These are phyloP conservation scores for Dendrocincla fuliginosa DNA, from an alignment of 2,797 vertebrate species.

Conservation along the genomic window DNA sequence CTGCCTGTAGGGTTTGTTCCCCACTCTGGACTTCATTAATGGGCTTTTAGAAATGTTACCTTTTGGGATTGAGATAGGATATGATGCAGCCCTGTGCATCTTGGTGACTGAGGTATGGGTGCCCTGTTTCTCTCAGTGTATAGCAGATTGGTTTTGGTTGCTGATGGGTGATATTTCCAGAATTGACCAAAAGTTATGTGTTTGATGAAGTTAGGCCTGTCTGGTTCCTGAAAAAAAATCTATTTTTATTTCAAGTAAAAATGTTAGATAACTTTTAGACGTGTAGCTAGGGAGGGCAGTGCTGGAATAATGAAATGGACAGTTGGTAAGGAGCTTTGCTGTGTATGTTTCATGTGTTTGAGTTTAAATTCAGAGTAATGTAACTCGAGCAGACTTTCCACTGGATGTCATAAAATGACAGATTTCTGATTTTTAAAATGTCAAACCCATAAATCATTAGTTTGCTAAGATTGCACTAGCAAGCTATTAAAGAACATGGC, in stretches of 20 bases:
- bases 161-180: not conserved
- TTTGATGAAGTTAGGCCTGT: not conserved
- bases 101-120: not conserved
- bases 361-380: constrained; percentile 55
- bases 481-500: constrained; percentile 79
- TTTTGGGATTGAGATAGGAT: not conserved
- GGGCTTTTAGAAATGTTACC: not conserved
- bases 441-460: constrained; percentile 84
- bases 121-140: not conserved
- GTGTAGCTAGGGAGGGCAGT: not conserved
- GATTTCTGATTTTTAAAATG: constrained; percentile 82
- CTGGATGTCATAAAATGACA: constrained; percentile 78
- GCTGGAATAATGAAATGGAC: not conserved
- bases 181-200: not conserved
- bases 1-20: not conserved
- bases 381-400: constrained; percentile 69
- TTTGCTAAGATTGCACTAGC: constrained; percentile 79
- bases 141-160: not conserved
- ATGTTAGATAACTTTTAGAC: not conserved
- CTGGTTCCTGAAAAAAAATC: not conserved
- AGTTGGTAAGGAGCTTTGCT: constrained; percentile 23
- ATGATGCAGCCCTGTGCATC: not conserved
- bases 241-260: not conserved
- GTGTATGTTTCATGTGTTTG: constrained; percentile 13
- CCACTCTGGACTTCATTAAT: not conserved